Evolutionary conservation across 2,113 vertebrate species (phyloP).

Genomic region (Anolis carolinensis): DNA sequence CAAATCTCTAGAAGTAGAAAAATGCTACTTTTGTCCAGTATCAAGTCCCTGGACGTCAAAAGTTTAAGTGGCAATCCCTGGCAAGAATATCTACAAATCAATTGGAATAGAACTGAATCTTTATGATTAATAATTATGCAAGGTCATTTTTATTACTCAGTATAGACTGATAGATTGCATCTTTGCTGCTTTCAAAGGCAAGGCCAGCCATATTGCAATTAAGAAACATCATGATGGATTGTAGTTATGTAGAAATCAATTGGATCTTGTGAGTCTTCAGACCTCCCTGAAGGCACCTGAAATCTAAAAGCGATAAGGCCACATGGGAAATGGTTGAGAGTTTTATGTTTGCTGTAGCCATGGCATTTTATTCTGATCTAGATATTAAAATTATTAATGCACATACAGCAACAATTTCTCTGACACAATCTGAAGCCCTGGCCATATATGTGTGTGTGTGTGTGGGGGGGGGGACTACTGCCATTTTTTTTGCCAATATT

Average conservation of each 20-base stretch:
- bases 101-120: constrained; percentile 58
- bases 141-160: constrained; percentile 53
- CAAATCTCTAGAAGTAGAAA: no score
- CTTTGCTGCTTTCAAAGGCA: constrained; percentile 59
- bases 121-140: constrained; percentile 61
- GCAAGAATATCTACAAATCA: constrained; percentile 52
- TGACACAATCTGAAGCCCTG: constrained; percentile 4
- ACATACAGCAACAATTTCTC: not conserved
- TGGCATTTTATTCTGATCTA: constrained; percentile 16
- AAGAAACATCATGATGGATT: constrained; percentile 62
- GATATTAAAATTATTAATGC: constrained; percentile 16
- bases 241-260: constrained; percentile 58
- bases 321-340: constrained; percentile 22
- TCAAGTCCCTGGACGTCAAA: constrained; percentile 27
- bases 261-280: constrained; percentile 42
- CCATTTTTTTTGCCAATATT: constrained; percentile 35
- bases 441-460: no score
- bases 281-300: constrained; percentile 38
- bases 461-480: not conserved
- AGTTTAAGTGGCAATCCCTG: constrained; percentile 51
- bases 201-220: constrained; percentile 55
- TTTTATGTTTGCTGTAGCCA: not conserved
- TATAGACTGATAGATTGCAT: constrained; percentile 52
- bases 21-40: no score
- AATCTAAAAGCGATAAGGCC: not conserved